A percentile compares a stretch with the other conserved stretches of the same genome.
Evolutionary conservation across 2,113 vertebrate species (phyloP).

Genomic region (Pterocles orientalis): DNA sequence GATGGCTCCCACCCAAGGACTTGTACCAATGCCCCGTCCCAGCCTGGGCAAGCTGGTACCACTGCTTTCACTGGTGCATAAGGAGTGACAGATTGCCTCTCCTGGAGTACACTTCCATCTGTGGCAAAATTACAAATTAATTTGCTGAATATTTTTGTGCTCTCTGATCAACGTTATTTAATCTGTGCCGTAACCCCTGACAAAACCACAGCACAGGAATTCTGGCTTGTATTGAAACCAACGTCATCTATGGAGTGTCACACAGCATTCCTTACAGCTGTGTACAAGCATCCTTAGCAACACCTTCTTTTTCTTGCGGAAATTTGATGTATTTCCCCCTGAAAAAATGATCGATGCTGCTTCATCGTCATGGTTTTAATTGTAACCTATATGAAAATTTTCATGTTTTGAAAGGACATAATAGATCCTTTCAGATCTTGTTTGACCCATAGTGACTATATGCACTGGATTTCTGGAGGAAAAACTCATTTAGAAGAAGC

Average conservation of each 20-base stretch:
- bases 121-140: constrained; percentile 51
- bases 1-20: not conserved
- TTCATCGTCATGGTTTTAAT: no score
- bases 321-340: no score
- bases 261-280: no score
- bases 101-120: constrained; percentile 23
- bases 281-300: no score
- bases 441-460: not conserved
- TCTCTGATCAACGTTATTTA: constrained; percentile 40
- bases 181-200: not conserved
- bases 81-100: constrained; percentile 51
- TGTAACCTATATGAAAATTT: no score
- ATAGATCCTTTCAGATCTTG: no score
- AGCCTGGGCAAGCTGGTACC: not conserved
- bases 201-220: not conserved
- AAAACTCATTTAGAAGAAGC: not conserved
- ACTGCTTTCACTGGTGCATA: constrained; percentile 32
- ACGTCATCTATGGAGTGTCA: no score
- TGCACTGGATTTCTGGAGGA: not conserved
- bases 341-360: no score
- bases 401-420: no score
- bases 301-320: no score
- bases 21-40: not conserved
- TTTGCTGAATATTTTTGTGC: constrained; percentile 28
- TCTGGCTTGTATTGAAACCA: no score